Evolutionary conservation across 2,888 invertebrate genomes (phyloP).

Genomic region (Mycogona germanica): DNA sequence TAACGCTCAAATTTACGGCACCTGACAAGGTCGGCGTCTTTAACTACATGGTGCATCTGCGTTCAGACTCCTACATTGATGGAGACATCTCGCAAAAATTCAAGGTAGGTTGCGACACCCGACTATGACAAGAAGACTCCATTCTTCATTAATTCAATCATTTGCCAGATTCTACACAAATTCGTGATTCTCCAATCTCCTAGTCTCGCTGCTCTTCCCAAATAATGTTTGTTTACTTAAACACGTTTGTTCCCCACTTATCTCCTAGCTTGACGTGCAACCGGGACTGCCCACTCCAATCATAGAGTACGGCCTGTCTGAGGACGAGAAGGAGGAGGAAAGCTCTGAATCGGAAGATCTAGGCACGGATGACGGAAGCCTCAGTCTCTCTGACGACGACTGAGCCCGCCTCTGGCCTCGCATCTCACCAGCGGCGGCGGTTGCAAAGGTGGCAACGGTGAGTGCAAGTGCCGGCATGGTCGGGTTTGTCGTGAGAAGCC

Average conservation of each 20-base stretch:
- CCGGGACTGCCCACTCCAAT: constrained; percentile 71
- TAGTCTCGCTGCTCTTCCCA: background rate
- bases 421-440: too few species aligned
- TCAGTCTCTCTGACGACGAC: background rate
- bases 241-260: constrained; percentile 6
- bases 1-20: constrained; percentile 89
- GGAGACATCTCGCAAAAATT: constrained; percentile 92
- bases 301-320: constrained; percentile 79
- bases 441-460: too few species aligned
- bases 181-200: too few species aligned
- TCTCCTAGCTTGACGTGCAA: constrained; percentile 72
- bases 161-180: too few species aligned
- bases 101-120: constrained; percentile 44
- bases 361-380: background rate
- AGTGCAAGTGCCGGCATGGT: too few species aligned
- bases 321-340: constrained; percentile 70
- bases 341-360: constrained; percentile 34
- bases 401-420: too few species aligned
- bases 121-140: too few species aligned
- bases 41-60: constrained; percentile 80
- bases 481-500: too few species aligned
- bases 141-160: too few species aligned
- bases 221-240: background rate
- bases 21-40: constrained; percentile 87
- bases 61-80: constrained; percentile 94